phyloP scores from a whole-genome alignment of 2,797 vertebrate species.

The Aeoliscus strigatus region DNA sequence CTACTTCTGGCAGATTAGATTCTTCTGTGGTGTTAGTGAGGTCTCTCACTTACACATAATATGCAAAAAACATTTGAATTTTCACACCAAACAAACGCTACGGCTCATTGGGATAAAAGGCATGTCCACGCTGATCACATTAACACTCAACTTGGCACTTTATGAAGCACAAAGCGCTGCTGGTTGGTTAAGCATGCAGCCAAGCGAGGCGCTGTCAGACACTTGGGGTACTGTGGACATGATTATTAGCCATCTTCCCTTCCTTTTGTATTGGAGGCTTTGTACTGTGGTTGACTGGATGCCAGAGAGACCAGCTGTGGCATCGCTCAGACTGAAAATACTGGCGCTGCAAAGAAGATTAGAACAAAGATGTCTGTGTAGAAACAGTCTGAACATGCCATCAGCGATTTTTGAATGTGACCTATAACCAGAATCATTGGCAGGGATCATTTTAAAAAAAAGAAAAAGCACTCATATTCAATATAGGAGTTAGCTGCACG shows the following conservation, averaged over 20 bases:
- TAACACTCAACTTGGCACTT: conserved; percentile 26
- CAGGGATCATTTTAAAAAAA: conserved; percentile 1
- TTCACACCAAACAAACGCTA: conserved; percentile 2
- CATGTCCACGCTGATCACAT: conserved; percentile 7
- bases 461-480: conserved; percentile 1
- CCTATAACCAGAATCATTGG: conserved; percentile 7
- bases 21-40: background rate
- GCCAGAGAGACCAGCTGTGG: conserved; percentile 34
- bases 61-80: background rate
- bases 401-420: conserved; percentile 4
- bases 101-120: background rate
- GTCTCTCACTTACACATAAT: background rate
- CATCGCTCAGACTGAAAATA: conserved; percentile 26
- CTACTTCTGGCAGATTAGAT: conserved; percentile 1
- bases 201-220: conserved; percentile 32
- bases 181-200: conserved; percentile 39
- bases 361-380: conserved; percentile 1
- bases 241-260: conserved; percentile 38
- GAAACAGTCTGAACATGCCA: conserved; percentile 32
- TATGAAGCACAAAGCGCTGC: conserved; percentile 15
- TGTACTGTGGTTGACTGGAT: conserved; percentile 22
- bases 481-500: background rate
- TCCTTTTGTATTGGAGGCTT: conserved; percentile 28
- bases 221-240: conserved; percentile 23
- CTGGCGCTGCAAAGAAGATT: conserved; percentile 27